A percentile compares a stretch with the other conserved stretches of the same genome.
Conservation (phyloP, 2,113 vertebrate genomes). For the Colossoma macropomum region DNA sequence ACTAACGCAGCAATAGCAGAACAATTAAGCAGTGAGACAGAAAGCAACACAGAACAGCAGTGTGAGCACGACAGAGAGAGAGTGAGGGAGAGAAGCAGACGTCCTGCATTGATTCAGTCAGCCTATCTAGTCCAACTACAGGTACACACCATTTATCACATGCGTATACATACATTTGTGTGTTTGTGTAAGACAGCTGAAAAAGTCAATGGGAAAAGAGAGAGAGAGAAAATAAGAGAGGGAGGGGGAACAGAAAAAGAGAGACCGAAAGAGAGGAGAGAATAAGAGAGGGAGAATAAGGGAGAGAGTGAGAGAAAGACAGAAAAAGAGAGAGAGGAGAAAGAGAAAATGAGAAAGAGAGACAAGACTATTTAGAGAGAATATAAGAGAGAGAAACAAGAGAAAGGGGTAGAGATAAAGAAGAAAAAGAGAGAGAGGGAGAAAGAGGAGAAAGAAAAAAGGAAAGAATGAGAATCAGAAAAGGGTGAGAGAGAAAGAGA, state of each 20-base stretch:
- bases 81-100: neutral
- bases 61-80: neutral
- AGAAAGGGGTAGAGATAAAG: slow-evolving; percentile 18
- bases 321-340: neutral
- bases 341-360: slow-evolving; percentile 22
- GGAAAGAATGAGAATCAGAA: no score
- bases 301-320: slow-evolving; percentile 5
- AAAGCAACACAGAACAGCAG: neutral
- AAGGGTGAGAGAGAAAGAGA: slow-evolving; percentile 18
- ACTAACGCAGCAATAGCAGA: slow-evolving; percentile 43
- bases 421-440: neutral
- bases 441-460: no score
- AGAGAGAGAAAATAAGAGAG: no score
- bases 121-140: slow-evolving; percentile 30
- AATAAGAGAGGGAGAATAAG: neutral
- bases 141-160: neutral
- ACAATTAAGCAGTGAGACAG: slow-evolving; percentile 42
- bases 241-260: neutral
- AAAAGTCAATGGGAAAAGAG: neutral
- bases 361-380: neutral
- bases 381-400: neutral
- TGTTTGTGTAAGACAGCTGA: slow-evolving; percentile 1
- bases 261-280: slow-evolving; percentile 23
- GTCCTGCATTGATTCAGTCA: slow-evolving; percentile 18
- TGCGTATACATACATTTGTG: slow-evolving; percentile 20